Conservation (phyloP, 2,888 invertebrate species). For the Cyclophora punctaria region DNA sequence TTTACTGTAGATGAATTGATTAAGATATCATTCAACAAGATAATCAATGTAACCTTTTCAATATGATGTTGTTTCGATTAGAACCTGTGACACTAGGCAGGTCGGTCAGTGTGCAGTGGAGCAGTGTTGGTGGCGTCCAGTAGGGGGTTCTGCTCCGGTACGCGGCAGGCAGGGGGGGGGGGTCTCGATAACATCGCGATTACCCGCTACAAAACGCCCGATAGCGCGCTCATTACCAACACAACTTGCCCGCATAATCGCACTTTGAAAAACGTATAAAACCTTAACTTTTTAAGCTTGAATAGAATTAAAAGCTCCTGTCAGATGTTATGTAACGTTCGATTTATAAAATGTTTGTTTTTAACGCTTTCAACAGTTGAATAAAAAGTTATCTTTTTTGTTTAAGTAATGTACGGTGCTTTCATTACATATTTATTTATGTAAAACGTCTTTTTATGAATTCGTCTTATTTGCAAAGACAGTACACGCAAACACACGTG, state of each 20-base stretch:
- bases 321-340: too few species aligned
- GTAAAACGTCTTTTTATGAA: too few species aligned
- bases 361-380: too few species aligned
- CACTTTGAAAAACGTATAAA: slow-evolving; percentile 6
- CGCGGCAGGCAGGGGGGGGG: slow-evolving; percentile 23
- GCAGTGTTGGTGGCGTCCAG: slow-evolving; percentile 10
- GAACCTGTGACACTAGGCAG: too few species aligned
- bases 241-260: slow-evolving; percentile 45
- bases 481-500: too few species aligned
- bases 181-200: slow-evolving; percentile 60
- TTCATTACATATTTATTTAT: too few species aligned
- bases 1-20: too few species aligned
- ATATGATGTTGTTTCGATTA: slow-evolving; percentile 1
- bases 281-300: slow-evolving; percentile 10
- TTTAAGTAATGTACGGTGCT: too few species aligned
- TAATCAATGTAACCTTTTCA: background rate
- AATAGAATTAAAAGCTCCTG: background rate
- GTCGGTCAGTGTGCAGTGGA: slow-evolving; percentile 2
- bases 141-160: slow-evolving; percentile 45
- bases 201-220: slow-evolving; percentile 68
- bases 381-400: too few species aligned
- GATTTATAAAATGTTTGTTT: too few species aligned
- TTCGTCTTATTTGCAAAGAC: too few species aligned
- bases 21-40: background rate
- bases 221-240: slow-evolving; percentile 56